Evolutionary conservation across 2,888 invertebrate species (phyloP), one percentile per base, ranked within the genome.

Genomic region (Lithodes maja): DNA sequence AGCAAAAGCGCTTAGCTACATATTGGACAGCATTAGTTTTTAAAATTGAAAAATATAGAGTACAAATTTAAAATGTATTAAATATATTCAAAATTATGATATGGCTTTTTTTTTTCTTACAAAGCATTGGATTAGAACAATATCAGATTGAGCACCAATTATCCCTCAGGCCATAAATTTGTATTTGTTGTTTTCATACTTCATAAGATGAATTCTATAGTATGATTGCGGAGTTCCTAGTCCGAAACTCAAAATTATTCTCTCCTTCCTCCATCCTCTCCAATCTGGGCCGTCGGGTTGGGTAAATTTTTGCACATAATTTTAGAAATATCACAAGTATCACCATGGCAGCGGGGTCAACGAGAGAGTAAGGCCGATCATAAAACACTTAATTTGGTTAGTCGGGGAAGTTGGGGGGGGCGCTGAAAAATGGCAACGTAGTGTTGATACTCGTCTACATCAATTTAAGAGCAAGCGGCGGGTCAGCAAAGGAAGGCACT

Each of bases 41-140:
- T 81, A 71, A 68, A 84, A 84, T 84, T 85, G 88, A 89, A 85
- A 89, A 89, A 89, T 83, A 87, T 84, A 89, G 88, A 89, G 84
- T 89, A 89, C 80, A 89, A 89, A 89, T 89, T 89, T 89, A 81
- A 88, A 86, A 89, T 80, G 81, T 89, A 89, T 85, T 89, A 89
- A 89, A 89, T 89, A 89, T 89, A 89, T 89, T 89, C 88, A 89
- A 89, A 89, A 89, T 89, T 89, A 89, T 89, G 88, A 89, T 89
- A 89, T 89, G 88, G 88, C 85, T 89, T 89, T 89, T 83, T 83
- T 83, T 88, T 88, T 71, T 74, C 84, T 89, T 89, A 89, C 81
- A 89, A 89, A 89, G 88, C 84, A 85, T 75, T 89, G 88, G 85
- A 81, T 75, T 89, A 85, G 85, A 89, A 89, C 85, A 84, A 69